A percentile compares a stretch with the other conserved stretches of the same genome.
Conservation (phyloP, 2,888 invertebrate genomes). For the Macrophya annulata region DNA sequence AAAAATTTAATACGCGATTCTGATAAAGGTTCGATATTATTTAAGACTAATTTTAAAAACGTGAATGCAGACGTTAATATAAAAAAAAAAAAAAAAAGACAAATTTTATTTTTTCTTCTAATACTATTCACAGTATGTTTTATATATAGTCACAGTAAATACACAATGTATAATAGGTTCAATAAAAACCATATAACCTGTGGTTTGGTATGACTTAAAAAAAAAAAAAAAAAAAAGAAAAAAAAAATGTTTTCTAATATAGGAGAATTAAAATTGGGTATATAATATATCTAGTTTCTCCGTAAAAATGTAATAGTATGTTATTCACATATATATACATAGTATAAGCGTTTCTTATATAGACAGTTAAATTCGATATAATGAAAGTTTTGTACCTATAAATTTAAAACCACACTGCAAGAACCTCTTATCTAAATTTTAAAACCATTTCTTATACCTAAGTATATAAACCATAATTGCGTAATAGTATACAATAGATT, state of each 20-base stretch:
- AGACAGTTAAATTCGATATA: not conserved
- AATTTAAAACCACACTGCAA: constrained; percentile 14
- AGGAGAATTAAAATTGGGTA: not conserved
- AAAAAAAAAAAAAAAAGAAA: not conserved
- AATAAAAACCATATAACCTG: too few relatives aligned
- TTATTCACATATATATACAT: not conserved
- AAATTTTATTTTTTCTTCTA: too few relatives aligned
- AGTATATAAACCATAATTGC: constrained; percentile 5
- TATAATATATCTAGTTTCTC: not conserved
- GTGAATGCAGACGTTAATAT: too few relatives aligned
- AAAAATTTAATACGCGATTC: not conserved
- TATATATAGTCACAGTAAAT: too few relatives aligned
- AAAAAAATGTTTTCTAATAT: not conserved
- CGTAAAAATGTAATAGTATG: constrained; percentile 2
- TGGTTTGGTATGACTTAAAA: too few relatives aligned
- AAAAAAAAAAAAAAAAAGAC: too few relatives aligned
- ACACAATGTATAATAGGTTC: too few relatives aligned
- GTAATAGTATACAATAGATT: constrained; percentile 38
- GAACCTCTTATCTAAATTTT: constrained; percentile 7
- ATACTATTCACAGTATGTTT: too few relatives aligned
- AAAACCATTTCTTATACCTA: not conserved
- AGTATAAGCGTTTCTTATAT: not conserved
- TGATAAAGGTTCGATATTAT: too few relatives aligned
- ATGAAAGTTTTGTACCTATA: not conserved
- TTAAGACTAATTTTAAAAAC: too few relatives aligned